phyloP scores from a whole-genome alignment of 2,797 vertebrate genomes.

The Sebastiscus albofasciatus region DNA sequence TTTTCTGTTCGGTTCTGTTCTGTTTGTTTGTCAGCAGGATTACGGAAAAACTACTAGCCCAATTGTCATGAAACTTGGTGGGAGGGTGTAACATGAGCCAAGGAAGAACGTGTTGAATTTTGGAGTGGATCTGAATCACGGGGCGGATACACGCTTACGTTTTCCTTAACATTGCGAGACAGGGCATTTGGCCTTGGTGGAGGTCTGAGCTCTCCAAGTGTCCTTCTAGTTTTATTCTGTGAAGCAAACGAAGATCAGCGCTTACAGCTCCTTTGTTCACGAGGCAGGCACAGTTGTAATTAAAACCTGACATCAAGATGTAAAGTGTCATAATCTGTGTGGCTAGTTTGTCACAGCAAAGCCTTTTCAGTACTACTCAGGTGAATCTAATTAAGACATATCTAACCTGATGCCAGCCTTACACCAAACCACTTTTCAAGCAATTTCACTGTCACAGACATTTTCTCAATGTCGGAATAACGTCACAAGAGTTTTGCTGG shows the following conservation, averaged over 20 bases:
- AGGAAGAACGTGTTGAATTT: background rate
- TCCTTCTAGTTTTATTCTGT: background rate
- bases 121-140: background rate
- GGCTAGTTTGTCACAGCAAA: background rate
- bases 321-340: conserved; percentile 1
- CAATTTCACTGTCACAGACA: too few relatives aligned
- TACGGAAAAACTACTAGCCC: fast-evolving
- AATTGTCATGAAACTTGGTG: background rate
- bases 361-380: background rate
- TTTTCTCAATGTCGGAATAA: too few relatives aligned
- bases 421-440: too few relatives aligned
- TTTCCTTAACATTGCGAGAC: background rate
- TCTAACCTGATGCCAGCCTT: too few relatives aligned
- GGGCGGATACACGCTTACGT: background rate
- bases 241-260: background rate
- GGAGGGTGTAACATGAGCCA: fast-evolving
- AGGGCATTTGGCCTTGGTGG: background rate
- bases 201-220: background rate
- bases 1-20: background rate
- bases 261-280: background rate
- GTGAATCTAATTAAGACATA: too few relatives aligned
- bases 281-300: background rate
- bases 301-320: background rate
- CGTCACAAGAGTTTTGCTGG: too few relatives aligned
- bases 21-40: background rate